These are phyloP conservation scores for Philonicus albiceps DNA, from an alignment of 2,888 invertebrate species.

Conservation along the genomic window DNA sequence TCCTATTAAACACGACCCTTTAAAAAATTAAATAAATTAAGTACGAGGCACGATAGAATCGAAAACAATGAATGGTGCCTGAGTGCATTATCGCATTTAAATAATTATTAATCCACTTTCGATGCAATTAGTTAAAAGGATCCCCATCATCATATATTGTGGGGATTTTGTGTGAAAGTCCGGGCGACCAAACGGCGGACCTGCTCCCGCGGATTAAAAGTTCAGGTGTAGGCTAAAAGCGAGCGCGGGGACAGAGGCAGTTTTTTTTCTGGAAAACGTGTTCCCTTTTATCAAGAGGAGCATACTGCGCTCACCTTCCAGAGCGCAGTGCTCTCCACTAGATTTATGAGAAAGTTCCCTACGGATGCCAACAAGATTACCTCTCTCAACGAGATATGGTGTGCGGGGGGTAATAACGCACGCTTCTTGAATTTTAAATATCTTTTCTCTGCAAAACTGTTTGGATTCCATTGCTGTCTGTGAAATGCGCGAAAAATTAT, in stretches of 20 bases:
- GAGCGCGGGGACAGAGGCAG: not conserved
- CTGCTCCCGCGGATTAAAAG: not conserved
- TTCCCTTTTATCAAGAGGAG: conserved; percentile 1
- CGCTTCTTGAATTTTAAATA: conserved; percentile 37
- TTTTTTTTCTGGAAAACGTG: not conserved
- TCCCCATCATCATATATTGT: not conserved
- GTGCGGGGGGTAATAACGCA: conserved; percentile 8
- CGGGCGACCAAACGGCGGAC: not conserved
- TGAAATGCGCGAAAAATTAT: conserved; percentile 21
- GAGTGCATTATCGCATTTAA: conserved; percentile 9
- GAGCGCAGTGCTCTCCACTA: not conserved
- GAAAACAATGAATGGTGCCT: not conserved
- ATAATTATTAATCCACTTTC: conserved; percentile 17
- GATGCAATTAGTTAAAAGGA: conserved; percentile 20
- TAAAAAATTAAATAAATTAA: not conserved
- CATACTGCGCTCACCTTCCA: not conserved
- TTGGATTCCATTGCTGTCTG: not conserved
- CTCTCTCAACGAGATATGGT: not conserved
- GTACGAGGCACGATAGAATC: not conserved
- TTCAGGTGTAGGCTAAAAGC: not conserved
- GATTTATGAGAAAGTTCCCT: conserved; percentile 15
- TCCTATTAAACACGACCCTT: not conserved
- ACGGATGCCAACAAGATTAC: not conserved
- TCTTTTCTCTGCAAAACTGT: not conserved
- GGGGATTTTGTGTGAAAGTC: not conserved